Percentiles rank a stretch among this genome's conserved stretches.
Evolutionary conservation across 2,113 vertebrate species (phyloP).

Genomic region (Climacteris rufus): DNA sequence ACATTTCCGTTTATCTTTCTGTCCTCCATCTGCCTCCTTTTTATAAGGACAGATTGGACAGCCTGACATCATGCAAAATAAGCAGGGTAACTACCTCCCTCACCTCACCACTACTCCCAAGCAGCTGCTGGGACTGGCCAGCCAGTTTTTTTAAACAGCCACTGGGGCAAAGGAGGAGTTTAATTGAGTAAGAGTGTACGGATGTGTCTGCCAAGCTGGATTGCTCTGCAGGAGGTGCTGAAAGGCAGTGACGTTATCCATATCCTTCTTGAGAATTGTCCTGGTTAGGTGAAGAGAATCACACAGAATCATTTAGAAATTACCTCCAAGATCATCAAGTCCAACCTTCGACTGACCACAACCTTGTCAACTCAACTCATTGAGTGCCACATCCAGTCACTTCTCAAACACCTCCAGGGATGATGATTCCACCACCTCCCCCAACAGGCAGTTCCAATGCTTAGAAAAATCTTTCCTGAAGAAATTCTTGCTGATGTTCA

Average conservation of each 20-base stretch:
- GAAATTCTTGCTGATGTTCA: background rate
- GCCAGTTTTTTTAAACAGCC: background rate
- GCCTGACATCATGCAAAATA: background rate
- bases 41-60: background rate
- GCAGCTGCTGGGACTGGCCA: background rate
- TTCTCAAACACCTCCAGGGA: background rate
- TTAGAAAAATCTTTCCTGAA: background rate
- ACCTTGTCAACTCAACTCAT: background rate
- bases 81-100: background rate
- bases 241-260: background rate
- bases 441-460: background rate
- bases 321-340: background rate
- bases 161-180: background rate
- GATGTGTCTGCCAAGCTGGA: background rate
- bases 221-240: background rate
- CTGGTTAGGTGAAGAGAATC: background rate
- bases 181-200: background rate
- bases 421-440: background rate
- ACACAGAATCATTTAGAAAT: background rate
- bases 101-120: background rate
- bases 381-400: background rate
- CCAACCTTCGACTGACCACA: background rate
- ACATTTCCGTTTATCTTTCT: background rate
- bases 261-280: slow-evolving; percentile 1
- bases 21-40: background rate